phyloP scores from a whole-genome alignment of 1,140 invertebrate genomes.

The Drosophila suzukii region DNA sequence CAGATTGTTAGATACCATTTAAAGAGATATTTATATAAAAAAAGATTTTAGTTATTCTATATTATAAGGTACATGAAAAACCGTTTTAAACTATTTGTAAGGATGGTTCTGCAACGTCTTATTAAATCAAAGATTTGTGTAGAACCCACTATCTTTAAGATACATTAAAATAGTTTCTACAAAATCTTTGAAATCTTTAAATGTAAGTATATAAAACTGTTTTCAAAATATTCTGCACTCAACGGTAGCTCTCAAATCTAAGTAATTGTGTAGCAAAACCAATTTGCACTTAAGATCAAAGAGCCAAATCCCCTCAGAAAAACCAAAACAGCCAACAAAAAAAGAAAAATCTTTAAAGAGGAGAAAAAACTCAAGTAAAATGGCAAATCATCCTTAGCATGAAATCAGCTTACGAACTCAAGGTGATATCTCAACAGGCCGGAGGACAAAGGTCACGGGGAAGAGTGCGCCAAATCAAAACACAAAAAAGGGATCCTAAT shows the following conservation, averaged over 20 bases:
- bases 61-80: no score
- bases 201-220: background rate
- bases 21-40: no score
- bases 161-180: background rate
- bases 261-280: conserved; percentile 45
- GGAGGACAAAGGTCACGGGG: conserved; percentile 38
- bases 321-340: conserved; percentile 24
- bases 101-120: no score
- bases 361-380: conserved; percentile 42
- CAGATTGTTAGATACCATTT: no score
- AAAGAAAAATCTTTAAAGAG: conserved; percentile 1
- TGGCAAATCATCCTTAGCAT: conserved; percentile 69
- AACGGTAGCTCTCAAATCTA: background rate
- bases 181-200: background rate
- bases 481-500: conserved; percentile 56
- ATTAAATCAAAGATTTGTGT: no score
- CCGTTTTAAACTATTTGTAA: no score
- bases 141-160: no score
- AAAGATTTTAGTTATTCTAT: no score
- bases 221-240: background rate
- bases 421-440: conserved; percentile 57
- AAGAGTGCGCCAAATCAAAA: conserved; percentile 70
- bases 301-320: conserved; percentile 28
- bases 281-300: conserved; percentile 69
- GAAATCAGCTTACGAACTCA: conserved; percentile 78